These are phyloP conservation scores for Sesamia nonagrioides DNA, from an alignment of 1,140 invertebrate species.

Conservation along the genomic window DNA sequence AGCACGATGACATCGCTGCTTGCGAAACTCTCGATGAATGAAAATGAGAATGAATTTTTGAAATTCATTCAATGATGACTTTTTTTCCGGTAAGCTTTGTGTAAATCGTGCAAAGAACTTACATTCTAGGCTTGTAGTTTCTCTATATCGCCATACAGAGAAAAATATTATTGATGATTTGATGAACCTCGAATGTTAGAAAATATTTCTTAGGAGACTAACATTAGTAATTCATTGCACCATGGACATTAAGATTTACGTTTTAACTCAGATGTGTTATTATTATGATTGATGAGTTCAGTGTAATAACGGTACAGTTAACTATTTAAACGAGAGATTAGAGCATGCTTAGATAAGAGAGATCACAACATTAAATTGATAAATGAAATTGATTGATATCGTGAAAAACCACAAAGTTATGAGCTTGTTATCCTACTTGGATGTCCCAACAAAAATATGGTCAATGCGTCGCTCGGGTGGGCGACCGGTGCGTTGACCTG, in stretches of 20 bases:
- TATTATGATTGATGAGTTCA: constrained; percentile 17
- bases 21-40: constrained; percentile 17
- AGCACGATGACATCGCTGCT: background rate
- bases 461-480: no score
- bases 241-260: constrained; percentile 1
- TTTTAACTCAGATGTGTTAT: constrained; percentile 8
- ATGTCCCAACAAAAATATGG: no score
- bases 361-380: no score
- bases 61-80: background rate
- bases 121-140: background rate
- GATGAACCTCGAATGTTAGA: background rate
- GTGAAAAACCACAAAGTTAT: no score
- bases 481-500: no score
- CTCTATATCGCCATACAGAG: no score
- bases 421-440: no score
- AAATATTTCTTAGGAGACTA: background rate
- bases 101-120: no score
- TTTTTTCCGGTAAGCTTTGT: background rate
- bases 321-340: background rate
- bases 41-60: background rate
- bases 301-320: background rate
- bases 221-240: constrained; percentile 1
- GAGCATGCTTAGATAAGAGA: background rate
- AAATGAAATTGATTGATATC: no score
- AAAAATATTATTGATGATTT: no score